Evolutionary conservation across 2,113 vertebrate genomes (phyloP), one percentile per base, ranked within the genome.

Genomic region (Oncorhynchus kisutch): DNA sequence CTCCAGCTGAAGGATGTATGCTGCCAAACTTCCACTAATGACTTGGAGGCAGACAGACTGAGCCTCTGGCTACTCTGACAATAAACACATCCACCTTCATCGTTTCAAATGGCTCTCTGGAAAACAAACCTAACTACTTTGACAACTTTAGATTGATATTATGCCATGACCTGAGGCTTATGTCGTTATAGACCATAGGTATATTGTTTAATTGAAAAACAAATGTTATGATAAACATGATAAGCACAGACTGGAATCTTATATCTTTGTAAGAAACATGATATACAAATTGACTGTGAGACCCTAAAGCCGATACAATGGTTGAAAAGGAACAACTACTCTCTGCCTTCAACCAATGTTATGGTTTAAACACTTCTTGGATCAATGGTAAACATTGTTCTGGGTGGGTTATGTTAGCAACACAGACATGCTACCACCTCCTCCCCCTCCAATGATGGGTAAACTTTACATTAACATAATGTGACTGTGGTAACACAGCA

Each of bases 1-100:
- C 78, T 83, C 74, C 67, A 78, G 79, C 83, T 72, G 60, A 59
- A 59, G 22, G 39, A 34, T 13, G n/a, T 57, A n/a, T 70, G 68
- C 73, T 75, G 34, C 34, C 74, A 78, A 82, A 80, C 31, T 78
- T 78, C 27, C 73, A 75, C 82, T 81, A 71, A 78, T 83, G 69
- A 72, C 74, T 75, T 67, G 73, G 70, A 82, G 79, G 68, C 65
- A 83, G 76, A 74, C 74, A 80, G 79, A 84, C 78, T 78, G 22
- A 78, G 82, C 79, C 81, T 78, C 78, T 72, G 73, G 78, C 74
- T 71, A 75, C 81, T 78, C 82, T 77, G 51, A 64, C 48, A 72
- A 78, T 27, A 60, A 81, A 75, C 71, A 84, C 60, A 78, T 60
- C 59, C 60, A 69, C 54, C 29, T 71, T 71, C 59, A 71, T 49